Evolutionary conservation across 1,140 invertebrate species (phyloP).

Genomic region (Bombus confusus): DNA sequence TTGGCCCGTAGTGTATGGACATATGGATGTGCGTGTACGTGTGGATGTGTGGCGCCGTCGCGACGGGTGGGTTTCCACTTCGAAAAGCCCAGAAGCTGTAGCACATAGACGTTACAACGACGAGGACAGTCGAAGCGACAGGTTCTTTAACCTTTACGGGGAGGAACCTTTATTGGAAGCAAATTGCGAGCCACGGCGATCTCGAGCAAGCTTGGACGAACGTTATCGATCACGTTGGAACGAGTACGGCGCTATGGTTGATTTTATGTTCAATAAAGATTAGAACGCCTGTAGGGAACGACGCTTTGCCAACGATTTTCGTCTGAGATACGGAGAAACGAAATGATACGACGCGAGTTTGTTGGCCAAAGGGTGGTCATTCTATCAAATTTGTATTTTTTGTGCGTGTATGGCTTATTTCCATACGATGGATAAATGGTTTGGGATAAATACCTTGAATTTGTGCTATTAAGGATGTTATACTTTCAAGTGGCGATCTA

Average conservation of each 20-base stretch:
- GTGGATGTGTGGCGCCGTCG: constrained; percentile 27
- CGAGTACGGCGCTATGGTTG: background rate
- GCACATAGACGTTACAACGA: too few species aligned
- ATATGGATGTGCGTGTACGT: background rate
- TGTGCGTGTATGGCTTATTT: too few species aligned
- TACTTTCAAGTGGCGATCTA: too few species aligned
- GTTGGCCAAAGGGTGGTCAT: too few species aligned
- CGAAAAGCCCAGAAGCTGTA: constrained; percentile 36
- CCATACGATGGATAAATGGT: too few species aligned
- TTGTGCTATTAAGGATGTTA: too few species aligned
- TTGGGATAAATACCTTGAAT: too few species aligned
- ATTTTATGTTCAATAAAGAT: constrained; percentile 20
- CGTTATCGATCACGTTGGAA: constrained; percentile 27
- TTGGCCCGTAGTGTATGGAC: background rate
- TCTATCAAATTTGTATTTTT: background rate
- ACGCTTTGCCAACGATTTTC: background rate
- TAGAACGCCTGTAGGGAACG: constrained; percentile 5
- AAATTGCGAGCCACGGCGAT: constrained; percentile 25
- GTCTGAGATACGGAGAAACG: background rate
- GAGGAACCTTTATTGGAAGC: constrained; percentile 28
- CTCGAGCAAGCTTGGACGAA: background rate
- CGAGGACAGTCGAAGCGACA: background rate
- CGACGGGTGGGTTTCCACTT: constrained; percentile 39
- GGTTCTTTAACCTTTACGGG: constrained; percentile 40
- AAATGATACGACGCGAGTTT: background rate